Conservation (phyloP, 2,113 vertebrate genomes). For the Serilophus lunatus region DNA sequence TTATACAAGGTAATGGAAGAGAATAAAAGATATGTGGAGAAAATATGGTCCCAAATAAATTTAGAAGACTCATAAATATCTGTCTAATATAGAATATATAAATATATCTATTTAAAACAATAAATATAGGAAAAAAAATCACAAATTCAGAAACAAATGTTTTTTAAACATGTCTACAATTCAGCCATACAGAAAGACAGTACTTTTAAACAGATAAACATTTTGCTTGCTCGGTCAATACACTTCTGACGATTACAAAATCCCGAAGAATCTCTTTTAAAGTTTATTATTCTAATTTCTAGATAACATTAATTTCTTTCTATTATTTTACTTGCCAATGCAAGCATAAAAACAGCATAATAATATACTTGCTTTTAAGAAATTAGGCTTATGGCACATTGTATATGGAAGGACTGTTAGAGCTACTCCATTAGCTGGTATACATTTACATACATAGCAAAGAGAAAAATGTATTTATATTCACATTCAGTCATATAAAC, state of each 20-base stretch:
- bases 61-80: background rate
- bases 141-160: too few species aligned
- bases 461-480: background rate
- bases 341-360: background rate
- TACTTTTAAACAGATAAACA: background rate
- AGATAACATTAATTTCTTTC: background rate
- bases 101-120: background rate
- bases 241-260: background rate
- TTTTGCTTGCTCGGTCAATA: background rate
- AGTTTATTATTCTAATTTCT: background rate
- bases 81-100: background rate
- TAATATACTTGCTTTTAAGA: background rate
- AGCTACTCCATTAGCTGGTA: background rate
- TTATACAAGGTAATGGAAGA: background rate
- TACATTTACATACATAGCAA: background rate
- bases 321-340: background rate
- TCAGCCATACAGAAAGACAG: background rate
- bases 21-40: background rate
- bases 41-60: background rate
- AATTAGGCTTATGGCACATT: background rate
- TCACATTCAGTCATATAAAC: background rate
- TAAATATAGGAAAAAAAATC: background rate
- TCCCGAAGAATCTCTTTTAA: background rate
- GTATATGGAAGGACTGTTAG: background rate
- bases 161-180: background rate